These are phyloP conservation scores for Sebastes variabilis DNA, from an alignment of 2,797 vertebrate species.

Conservation along the genomic window DNA sequence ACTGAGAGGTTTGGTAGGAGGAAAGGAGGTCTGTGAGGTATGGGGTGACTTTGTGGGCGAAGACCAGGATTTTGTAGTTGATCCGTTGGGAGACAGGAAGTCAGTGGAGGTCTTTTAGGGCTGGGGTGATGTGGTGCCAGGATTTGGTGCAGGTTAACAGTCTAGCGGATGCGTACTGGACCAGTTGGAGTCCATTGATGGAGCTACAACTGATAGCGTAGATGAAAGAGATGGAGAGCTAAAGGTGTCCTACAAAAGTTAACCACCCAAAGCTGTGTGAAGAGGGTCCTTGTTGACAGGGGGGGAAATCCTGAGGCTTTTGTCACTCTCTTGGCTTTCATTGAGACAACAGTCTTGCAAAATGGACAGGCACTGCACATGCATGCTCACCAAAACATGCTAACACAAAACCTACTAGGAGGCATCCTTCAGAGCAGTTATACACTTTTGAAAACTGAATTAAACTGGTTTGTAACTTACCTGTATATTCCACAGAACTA, in stretches of 20 bases:
- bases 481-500: background rate
- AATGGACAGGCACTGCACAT: constrained; percentile 58
- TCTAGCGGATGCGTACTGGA: background rate
- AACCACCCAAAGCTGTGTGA: constrained; percentile 47
- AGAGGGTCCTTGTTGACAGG: constrained; percentile 55
- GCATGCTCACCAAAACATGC: constrained; percentile 41
- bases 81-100: background rate
- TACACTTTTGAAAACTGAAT: background rate
- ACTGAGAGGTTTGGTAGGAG: background rate
- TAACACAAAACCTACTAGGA: constrained; percentile 3
- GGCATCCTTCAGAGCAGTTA: background rate
- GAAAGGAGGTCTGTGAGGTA: background rate
- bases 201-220: background rate
- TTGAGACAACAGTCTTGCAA: constrained; percentile 50
- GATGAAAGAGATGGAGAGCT: background rate
- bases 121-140: background rate
- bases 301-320: constrained; percentile 62
- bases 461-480: background rate
- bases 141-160: background rate
- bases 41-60: background rate
- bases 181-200: background rate
- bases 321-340: constrained; percentile 71
- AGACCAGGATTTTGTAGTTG: background rate
- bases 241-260: constrained; percentile 35
- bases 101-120: background rate